These are phyloP conservation scores for Enteromius viviparus DNA, from an alignment of 2,797 vertebrate genomes.

Conservation along the genomic window DNA sequence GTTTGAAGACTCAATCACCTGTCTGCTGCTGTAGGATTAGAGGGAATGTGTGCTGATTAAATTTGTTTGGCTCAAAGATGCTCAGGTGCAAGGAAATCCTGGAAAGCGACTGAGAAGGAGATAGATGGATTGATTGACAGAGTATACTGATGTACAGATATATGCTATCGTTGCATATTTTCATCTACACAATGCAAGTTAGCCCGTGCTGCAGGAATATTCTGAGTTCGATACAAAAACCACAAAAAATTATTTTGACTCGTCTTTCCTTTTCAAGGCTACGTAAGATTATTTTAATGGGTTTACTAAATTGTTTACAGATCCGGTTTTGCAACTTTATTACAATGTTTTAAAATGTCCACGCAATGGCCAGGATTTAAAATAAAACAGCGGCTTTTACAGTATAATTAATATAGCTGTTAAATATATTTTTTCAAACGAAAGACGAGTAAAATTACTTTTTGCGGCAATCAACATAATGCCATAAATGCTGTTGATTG, in stretches of 20 bases:
- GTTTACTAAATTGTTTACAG: not conserved
- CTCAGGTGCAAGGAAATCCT: constrained; percentile 27
- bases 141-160: not conserved
- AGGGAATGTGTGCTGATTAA: constrained; percentile 62
- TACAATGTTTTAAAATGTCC: not conserved
- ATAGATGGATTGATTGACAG: not conserved
- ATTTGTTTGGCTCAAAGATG: constrained; percentile 64
- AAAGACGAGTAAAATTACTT: not conserved
- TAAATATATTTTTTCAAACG: not conserved
- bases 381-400: not conserved
- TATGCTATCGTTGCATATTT: not conserved
- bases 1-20: constrained; percentile 70
- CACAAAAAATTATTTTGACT: not conserved
- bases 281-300: not conserved
- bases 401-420: not conserved
- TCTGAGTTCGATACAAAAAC: not conserved
- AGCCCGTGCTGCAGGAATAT: not conserved
- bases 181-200: not conserved
- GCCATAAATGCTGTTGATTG: constrained; percentile 8
- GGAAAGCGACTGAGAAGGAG: not conserved
- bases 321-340: not conserved
- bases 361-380: not conserved
- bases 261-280: not conserved
- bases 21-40: constrained; percentile 71
- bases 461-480: constrained; percentile 7